Conservation (phyloP, 2,888 invertebrate species). For the Acanthosepion esculentum region DNA sequence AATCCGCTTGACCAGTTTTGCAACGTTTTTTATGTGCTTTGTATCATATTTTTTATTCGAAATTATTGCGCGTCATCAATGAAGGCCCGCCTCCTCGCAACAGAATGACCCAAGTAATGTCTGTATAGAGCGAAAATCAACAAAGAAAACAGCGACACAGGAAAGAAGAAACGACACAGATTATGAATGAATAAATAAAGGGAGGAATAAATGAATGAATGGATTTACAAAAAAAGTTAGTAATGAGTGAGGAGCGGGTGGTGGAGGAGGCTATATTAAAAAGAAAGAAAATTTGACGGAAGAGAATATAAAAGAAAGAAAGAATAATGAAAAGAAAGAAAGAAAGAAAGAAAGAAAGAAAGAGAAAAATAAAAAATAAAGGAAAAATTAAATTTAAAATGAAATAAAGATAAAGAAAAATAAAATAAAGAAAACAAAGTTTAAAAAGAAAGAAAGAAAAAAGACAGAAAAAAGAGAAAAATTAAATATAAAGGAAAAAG, state of each 20-base stretch:
- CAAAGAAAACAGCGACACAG: background rate
- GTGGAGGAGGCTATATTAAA: background rate
- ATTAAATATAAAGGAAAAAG: background rate
- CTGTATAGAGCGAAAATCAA: background rate
- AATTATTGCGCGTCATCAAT: background rate
- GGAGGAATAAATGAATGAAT: background rate
- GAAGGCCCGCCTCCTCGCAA: background rate
- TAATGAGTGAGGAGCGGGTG: background rate
- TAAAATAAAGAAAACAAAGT: background rate
- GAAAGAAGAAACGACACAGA: background rate
- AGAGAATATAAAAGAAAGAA: background rate
- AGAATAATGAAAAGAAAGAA: background rate
- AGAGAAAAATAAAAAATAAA: background rate
- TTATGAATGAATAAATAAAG: background rate
- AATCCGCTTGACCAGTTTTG: slow-evolving; percentile 25
- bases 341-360: background rate
- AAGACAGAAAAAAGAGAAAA: background rate
- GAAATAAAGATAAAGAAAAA: background rate
- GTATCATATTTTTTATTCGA: background rate
- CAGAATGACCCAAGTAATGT: slow-evolving; percentile 12
- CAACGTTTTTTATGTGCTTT: slow-evolving; percentile 1
- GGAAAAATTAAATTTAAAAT: too few relatives aligned
- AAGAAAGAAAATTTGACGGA: background rate
- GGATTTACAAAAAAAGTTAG: background rate
- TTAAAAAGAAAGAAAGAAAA: background rate